Evolutionary conservation across 2,888 invertebrate genomes (phyloP), one percentile per base, ranked within the genome.

Genomic region (Mesorhabditis belari): DNA sequence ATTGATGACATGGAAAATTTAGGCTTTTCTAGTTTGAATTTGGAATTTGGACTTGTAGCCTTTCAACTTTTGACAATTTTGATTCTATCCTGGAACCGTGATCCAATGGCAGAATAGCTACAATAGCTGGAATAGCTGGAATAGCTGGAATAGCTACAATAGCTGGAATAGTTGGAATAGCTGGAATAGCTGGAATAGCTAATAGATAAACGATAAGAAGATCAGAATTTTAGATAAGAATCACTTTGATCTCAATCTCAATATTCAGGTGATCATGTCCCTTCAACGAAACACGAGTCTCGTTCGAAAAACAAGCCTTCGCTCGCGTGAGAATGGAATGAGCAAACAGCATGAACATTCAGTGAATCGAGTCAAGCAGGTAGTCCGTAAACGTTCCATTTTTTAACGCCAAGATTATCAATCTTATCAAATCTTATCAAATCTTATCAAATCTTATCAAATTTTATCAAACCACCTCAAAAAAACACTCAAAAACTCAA

Each of bases 71-170:
- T 21, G 4, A 4, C 4, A 53, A 53, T 27, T 6, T 35, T 60
- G 6, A 58, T 55, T 21, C 17, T 4, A 63, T 24, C 24, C 25
- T 26, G n/a, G 5, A 12, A 17, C 4, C 24, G 26, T 1, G 24
- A 27, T 66, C 19, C 25, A 66, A 24, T 54, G 21, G 57, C n/a
- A 25, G 57, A 21, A 17, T 4, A 25, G 26, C n/a, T 23, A 57
- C 23, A n/a, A n/a, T n/a, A n/a, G n/a, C n/a, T n/a, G n/a, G n/a
- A n/a, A n/a, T n/a, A n/a, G n/a, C n/a, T n/a, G n/a, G n/a, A n/a
- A n/a, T n/a, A n/a, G n/a, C n/a, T n/a, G n/a, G n/a, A n/a, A n/a
- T n/a, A n/a, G n/a, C n/a, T n/a, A n/a, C n/a, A n/a, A n/a, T n/a
- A n/a, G n/a, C n/a, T n/a, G n/a, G n/a, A n/a, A n/a, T n/a, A n/a